phyloP scores from a whole-genome alignment of 1,140 invertebrate species.

The Holcopasites calliopsidis region DNA sequence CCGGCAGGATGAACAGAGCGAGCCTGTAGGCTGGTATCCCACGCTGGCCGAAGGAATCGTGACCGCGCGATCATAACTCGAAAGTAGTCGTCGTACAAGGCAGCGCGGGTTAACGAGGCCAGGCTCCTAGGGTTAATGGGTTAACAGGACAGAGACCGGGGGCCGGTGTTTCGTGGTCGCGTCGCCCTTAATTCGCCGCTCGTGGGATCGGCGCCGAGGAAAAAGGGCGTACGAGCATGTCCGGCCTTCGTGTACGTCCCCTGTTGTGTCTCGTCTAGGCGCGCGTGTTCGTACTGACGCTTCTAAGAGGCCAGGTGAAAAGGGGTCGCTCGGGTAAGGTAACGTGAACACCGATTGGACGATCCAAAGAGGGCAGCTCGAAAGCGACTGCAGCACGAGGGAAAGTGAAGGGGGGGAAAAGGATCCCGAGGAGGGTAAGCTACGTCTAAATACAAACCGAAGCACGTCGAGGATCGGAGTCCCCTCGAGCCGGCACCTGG shows the following conservation, averaged over 20 bases:
- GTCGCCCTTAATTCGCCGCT: conserved; percentile 63
- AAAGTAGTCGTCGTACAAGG: conserved; percentile 55
- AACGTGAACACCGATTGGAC: conserved; percentile 15
- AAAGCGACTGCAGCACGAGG: not conserved
- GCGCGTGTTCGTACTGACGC: not conserved
- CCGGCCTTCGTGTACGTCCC: conserved; percentile 17
- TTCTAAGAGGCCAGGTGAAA: conserved; percentile 13
- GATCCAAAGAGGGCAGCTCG: not conserved
- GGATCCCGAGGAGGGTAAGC: not conserved
- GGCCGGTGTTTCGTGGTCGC: conserved; percentile 49
- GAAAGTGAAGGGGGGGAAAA: not conserved
- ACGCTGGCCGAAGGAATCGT: conserved; percentile 57
- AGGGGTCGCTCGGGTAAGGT: conserved; percentile 13
- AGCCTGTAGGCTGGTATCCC: conserved; percentile 31
- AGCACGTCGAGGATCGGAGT: conserved; percentile 43
- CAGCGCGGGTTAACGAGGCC: conserved; percentile 60
- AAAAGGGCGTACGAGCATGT: conserved; percentile 12
- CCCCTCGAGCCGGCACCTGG: conserved; percentile 62
- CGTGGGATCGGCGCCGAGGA: conserved; percentile 52
- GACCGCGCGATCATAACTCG: conserved; percentile 61
- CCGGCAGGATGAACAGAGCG: no score
- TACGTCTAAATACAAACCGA: conserved; percentile 49
- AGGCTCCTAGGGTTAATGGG: conserved; percentile 62
- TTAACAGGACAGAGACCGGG: conserved; percentile 67
- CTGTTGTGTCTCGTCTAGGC: conserved; percentile 2